Base-by-base conservation (phyloP, 1,140 invertebrate species). In the Pachypsylla venusta region DNA sequence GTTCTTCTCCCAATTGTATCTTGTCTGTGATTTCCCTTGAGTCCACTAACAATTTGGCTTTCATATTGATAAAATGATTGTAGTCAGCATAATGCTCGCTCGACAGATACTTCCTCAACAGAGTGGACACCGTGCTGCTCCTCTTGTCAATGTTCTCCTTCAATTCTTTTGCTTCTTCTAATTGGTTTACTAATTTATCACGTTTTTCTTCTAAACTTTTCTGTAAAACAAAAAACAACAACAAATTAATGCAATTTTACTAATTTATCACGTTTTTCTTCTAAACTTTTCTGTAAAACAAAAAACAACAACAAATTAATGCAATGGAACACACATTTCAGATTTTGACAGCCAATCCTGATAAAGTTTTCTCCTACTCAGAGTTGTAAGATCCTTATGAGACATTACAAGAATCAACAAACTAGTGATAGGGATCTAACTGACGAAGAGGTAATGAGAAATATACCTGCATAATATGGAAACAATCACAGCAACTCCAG, bases 11-110 rank as follows among this genome's bases (percentile, higher is more conserved):
- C 53, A 89, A 75, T 67, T 87, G 85, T 61, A 93, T 88, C 72
- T 89, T 89, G 68, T 93, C 89, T 63, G 86, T 81, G 60, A 92
- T 82, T 69, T 92, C 87, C 63, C 87, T 77, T 57, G 82, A 78
- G 68, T 92, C 88, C 69, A 92, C 83, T 63, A 89, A 83, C 53
- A 93, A 73, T 73, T 89, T 89, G n/a, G 86, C 85, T 76, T 92
- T 93, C 85, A 90, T 91, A 66, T 86, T 87, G 64, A 92, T 85
- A 70, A 89, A 93, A 69, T 90, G 85, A 64, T 87, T 82, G 68
- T 90, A 93, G 65, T 92, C 87, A 22, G 82, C 81, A 68, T 81
- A 87, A 66, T 90, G 82, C 54, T 86, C 82, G 14, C 79, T 75
- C 59, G 77, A 79, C 57, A 93, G 75, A 71, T 87, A 85, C 68